These are phyloP conservation scores for Rhamnusium bicolor DNA, from an alignment of 2,888 invertebrate genomes.

Conservation along the genomic window DNA sequence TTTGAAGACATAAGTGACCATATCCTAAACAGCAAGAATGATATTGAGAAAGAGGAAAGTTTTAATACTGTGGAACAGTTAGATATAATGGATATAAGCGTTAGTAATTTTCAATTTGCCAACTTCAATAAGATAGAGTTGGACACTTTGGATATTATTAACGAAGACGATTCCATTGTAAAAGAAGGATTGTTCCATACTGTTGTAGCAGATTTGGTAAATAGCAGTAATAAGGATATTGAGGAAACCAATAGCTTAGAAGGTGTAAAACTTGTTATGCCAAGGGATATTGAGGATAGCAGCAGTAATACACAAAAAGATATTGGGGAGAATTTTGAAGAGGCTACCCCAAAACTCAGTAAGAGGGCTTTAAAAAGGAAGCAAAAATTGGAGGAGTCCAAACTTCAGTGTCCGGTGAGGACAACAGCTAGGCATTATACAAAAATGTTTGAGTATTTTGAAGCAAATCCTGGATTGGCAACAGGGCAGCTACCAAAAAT, in stretches of 20 bases:
- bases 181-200: slow-evolving; percentile 32
- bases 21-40: slow-evolving; percentile 14
- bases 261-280: not conserved
- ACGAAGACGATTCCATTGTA: slow-evolving; percentile 24
- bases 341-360: slow-evolving; percentile 8
- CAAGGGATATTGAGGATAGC: slow-evolving; percentile 18
- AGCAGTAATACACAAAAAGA: slow-evolving; percentile 14
- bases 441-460: slow-evolving; percentile 37
- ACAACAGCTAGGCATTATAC: slow-evolving; percentile 36
- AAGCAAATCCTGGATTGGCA: slow-evolving; percentile 36
- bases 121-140: slow-evolving; percentile 35
- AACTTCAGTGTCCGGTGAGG: slow-evolving; percentile 29
- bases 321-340: not conserved
- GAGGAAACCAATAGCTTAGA: slow-evolving; percentile 18
- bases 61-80: slow-evolving; percentile 22
- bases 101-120: slow-evolving; percentile 29
- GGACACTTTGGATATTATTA: slow-evolving; percentile 32
- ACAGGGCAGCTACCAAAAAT: slow-evolving; percentile 38
- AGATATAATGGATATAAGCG: slow-evolving; percentile 31
- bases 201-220: slow-evolving; percentile 30
- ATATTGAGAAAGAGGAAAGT: slow-evolving; percentile 15
- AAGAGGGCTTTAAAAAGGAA: slow-evolving; percentile 28
- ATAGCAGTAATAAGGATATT: slow-evolving; percentile 14
- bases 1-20: slow-evolving; percentile 28
- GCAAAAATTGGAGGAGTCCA: slow-evolving; percentile 23